Base-by-base conservation (phyloP, 2,113 vertebrate species). In the Oxyura jamaicensis region DNA sequence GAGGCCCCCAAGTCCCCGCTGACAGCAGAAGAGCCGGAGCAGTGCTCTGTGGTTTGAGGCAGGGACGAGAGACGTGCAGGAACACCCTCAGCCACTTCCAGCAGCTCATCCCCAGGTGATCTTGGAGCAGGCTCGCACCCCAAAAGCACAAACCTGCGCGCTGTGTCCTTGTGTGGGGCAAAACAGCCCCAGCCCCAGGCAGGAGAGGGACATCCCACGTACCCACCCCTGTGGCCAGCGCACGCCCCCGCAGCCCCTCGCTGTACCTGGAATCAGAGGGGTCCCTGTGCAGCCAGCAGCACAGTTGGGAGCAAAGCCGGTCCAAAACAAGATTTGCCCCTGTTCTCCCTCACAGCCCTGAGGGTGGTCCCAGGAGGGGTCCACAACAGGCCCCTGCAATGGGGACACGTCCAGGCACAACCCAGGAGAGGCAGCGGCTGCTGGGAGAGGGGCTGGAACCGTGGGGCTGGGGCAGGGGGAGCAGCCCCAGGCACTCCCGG, bases 391-490 rank as follows among this genome's bases (percentile, higher is more conserved):
- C 66, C 33, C 65, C 31, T 48, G 6, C 1, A 20, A 21, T 35
- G 12, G 48, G 72, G 68, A 76, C 31, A 44, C 18, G 5, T 0
- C 4, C 31, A 21, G n/a, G n/a, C 5, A 15, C 59, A 33, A 12
- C 6, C 21, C 22, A 11, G 55, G 26, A 3, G 23, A 68, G 18
- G 16, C 52, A 35, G 8, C 13, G 3, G 53, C 59, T 53, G 42
- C 13, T 0, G 0, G 58, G 4, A 0, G 1, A 71, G 25, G 31
- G 39, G 12, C 22, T 0, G 0, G 58, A 75, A 3, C 35, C 42
- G 46, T n/a, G 3, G 0, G 21, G 35, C 10, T 4, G 53, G 65
- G 26, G 4, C 6, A 10, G 1, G 8, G 41, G 29, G 17, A 53
- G 6, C 23, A 21, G 12, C 62, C 53, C 56, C 42, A 3, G 31